Conservation (phyloP, 92 coral and sea anemone species). For the Scolanthus callimorphus region DNA sequence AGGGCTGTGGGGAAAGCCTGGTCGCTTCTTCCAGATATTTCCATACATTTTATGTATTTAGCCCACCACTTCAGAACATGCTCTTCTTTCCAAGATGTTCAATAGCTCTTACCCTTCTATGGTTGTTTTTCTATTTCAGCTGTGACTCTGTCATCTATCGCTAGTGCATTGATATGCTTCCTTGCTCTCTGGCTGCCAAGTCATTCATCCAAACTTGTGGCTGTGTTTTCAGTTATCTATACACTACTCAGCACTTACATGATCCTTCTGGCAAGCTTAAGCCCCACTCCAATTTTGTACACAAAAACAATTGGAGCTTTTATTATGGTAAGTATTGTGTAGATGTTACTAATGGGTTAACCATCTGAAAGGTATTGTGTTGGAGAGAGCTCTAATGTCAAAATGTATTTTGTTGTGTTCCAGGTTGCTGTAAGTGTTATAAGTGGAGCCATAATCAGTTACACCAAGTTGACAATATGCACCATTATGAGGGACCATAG, state of each 20-base stretch:
- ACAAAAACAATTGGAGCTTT: constrained; percentile 51
- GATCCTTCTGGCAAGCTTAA: constrained; percentile 60
- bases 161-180: constrained; percentile 75
- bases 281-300: constrained; percentile 79
- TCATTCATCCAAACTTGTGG: constrained; percentile 38
- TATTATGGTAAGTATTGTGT: constrained; percentile 57
- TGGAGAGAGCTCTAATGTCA: no score
- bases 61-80: no score
- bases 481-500: constrained; percentile 80
- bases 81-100: no score
- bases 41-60: no score
- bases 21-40: no score
- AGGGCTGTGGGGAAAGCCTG: no score
- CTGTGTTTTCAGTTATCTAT: constrained; percentile 35
- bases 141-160: constrained; percentile 77
- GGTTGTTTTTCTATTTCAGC: constrained; percentile 36
- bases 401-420: constrained; percentile 13
- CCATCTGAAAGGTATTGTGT: no score
- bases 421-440: constrained; percentile 72
- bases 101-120: no score
- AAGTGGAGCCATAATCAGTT: constrained; percentile 67
- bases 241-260: constrained; percentile 59
- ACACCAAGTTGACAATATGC: constrained; percentile 78
- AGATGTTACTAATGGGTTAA: not conserved
- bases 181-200: constrained; percentile 70